Evolutionary conservation across 2,113 vertebrate genomes (phyloP), one percentile per base, ranked within the genome.

Genomic region (Jaculus jaculus): DNA sequence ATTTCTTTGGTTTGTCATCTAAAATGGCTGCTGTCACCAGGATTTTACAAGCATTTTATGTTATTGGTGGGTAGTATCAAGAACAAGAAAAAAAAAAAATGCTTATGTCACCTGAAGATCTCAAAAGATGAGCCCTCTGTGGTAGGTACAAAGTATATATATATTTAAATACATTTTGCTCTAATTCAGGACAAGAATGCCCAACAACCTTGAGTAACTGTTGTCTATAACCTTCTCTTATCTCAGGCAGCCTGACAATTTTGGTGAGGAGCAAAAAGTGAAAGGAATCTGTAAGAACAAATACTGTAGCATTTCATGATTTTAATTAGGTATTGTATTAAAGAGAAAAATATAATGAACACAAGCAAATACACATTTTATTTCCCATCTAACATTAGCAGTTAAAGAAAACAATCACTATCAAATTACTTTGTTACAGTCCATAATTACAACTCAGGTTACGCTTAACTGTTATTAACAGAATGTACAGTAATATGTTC

Each of bases 381-480:
- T 98, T 98, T 98, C 97, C 98, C 98, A 98, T 98, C 98, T 98
- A 98, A 98, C 98, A 98, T 98, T 98, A 98, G 97, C 97, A 98
- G 98, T 98, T 98, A 98, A 98, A 98, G 98, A 98, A 99, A 99
- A 98, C 98, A 98, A 99, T 99, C 98, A 96, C 98, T 98, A 99
- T 99, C 98, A 99, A 99, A 99, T 98, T 98, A 99, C 98, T 98
- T 98, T 98, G 98, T 99, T 99, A 98, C 98, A 98, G 97, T 98
- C 97, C 96, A 98, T 99, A 99, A 99, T 99, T 99, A 99, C 99
- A 98, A 99, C 98, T 99, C 99, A 99, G 99, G 99, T 99, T 99
- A 98, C 98, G 98, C 99, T 99, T 99, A 99, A 99, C 99, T 99
- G 98, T 99, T 99, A 99, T 99, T 99, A 99, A 99, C 98, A 98